A percentile compares a stretch with the other conserved stretches of the same genome.
phyloP scores from a whole-genome alignment of 2,797 vertebrate genomes.

The Rhyacichthys aspro region DNA sequence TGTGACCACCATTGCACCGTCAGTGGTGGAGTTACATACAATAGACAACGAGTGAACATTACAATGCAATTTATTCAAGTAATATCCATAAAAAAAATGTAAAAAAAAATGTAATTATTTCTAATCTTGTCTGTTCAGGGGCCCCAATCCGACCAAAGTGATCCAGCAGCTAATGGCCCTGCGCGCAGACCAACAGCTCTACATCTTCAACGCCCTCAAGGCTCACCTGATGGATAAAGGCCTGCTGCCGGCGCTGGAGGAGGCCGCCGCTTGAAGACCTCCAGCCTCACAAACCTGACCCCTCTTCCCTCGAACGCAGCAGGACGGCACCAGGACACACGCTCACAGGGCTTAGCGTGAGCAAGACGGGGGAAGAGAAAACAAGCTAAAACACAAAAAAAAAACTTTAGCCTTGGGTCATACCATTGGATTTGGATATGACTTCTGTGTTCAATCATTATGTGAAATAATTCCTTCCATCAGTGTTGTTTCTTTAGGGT shows the following conservation, averaged over 20 bases:
- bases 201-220: conserved; percentile 95
- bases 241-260: conserved; percentile 78
- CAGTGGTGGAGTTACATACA: too few relatives aligned
- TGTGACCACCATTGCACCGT: too few relatives aligned
- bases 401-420: conserved; percentile 62
- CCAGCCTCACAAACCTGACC: neutral
- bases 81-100: too few relatives aligned
- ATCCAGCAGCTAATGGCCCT: conserved; percentile 97
- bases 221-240: conserved; percentile 91
- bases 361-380: conserved; percentile 27
- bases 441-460: conserved; percentile 30
- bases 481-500: conserved; percentile 49
- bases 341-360: conserved; percentile 33
- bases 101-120: too few relatives aligned
- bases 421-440: conserved; percentile 65
- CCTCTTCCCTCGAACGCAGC: conserved; percentile 1
- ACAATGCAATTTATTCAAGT: too few relatives aligned
- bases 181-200: conserved; percentile 92
- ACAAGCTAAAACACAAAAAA: conserved; percentile 25
- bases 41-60: too few relatives aligned
- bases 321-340: conserved; percentile 31
- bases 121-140: conserved; percentile 73
- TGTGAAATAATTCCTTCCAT: conserved; percentile 51
- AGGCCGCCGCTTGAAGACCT: conserved; percentile 70
- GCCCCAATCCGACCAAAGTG: conserved; percentile 94